phyloP scores from a whole-genome alignment of 2,888 invertebrate genomes.

The Megastigmus dorsalis region DNA sequence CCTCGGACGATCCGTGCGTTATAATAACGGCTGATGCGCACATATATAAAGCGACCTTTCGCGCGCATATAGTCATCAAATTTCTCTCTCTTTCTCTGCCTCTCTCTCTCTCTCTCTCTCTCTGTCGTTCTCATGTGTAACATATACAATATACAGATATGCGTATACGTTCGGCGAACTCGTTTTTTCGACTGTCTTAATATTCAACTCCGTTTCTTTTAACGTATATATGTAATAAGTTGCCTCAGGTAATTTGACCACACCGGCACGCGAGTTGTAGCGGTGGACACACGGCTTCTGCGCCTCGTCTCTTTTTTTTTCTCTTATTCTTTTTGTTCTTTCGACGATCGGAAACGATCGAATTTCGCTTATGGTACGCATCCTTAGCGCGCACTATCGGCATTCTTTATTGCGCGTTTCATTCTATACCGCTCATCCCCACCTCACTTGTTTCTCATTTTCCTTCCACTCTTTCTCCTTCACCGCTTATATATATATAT shows the following conservation, averaged over 20 bases:
- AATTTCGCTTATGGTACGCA: background rate
- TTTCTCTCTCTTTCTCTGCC: too few species aligned
- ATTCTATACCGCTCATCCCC: background rate
- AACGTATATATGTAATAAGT: background rate
- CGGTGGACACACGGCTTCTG: too few species aligned
- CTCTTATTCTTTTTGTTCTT: background rate
- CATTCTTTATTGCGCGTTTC: background rate
- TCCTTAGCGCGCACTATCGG: background rate
- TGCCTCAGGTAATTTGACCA: too few species aligned
- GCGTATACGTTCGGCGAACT: background rate
- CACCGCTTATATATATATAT: too few species aligned
- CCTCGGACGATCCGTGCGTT: conserved; percentile 3
- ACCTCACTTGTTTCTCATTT: background rate
- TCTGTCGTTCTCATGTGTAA: too few species aligned
- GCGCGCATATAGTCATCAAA: conserved; percentile 22
- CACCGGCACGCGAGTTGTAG: too few species aligned
- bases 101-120: too few species aligned
- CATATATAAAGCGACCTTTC: too few species aligned
- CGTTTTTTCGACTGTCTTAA: conserved; percentile 2
- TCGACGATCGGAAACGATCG: conserved; percentile 12
- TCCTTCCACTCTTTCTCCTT: too few species aligned
- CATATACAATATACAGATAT: background rate
- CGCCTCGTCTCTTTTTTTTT: background rate
- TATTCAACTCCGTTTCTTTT: background rate
- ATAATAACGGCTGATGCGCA: background rate